Percentiles rank a stretch among this genome's conserved stretches.
These are phyloP conservation scores for Phyto melanocephala DNA, from an alignment of 2,888 invertebrate species.

Conservation along the genomic window DNA sequence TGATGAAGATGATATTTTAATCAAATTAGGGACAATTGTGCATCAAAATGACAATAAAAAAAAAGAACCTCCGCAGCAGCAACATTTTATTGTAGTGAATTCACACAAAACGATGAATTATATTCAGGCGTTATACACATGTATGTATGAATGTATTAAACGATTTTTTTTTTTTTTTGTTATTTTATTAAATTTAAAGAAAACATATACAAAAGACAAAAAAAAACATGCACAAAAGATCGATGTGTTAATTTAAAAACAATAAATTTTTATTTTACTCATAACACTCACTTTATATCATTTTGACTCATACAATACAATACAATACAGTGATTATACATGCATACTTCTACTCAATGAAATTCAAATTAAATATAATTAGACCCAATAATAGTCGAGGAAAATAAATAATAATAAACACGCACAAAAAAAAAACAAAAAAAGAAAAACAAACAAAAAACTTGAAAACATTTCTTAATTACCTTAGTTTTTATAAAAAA, in stretches of 20 bases:
- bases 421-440: not conserved
- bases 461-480: constrained; percentile 31
- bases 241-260: constrained; percentile 52
- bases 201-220: not conserved
- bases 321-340: too few species aligned
- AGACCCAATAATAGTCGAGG: constrained; percentile 16
- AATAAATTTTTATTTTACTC: constrained; percentile 32
- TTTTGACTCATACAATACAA: not conserved
- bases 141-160: constrained; percentile 1
- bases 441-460: not conserved
- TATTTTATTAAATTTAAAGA: not conserved
- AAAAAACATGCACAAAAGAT: not conserved
- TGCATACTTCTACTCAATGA: not conserved
- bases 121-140: constrained; percentile 13
- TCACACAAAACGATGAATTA: constrained; percentile 52
- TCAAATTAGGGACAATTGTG: constrained; percentile 58
- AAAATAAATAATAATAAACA: not conserved
- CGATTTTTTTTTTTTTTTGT: too few species aligned
- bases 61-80: not conserved
- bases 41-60: constrained; percentile 14
- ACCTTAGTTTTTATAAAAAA: constrained; percentile 16
- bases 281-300: not conserved
- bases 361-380: constrained; percentile 31
- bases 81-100: not conserved
- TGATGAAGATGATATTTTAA: constrained; percentile 41